These are phyloP conservation scores for Ochotona princeps DNA, from an alignment of 2,113 vertebrate species.

Conservation along the genomic window DNA sequence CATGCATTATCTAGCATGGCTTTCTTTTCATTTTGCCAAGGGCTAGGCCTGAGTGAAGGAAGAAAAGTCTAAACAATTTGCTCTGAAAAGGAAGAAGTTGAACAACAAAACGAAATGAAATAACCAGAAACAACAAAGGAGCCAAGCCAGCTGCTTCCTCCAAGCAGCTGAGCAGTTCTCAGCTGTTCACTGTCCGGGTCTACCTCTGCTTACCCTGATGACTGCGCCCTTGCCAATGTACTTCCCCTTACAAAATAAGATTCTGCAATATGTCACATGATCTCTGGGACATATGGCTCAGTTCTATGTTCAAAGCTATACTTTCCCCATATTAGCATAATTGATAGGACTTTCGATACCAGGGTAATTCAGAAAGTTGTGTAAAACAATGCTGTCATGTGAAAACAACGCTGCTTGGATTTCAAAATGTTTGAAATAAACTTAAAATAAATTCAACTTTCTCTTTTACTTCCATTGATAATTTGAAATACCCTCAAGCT, in stretches of 20 bases:
- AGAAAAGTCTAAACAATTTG: constrained; percentile 35
- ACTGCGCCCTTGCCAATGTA: neutral
- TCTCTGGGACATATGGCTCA: neutral
- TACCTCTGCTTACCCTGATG: fast-evolving
- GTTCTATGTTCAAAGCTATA: neutral
- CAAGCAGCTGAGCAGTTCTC: neutral
- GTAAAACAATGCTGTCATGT: no score
- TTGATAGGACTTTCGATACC: neutral
- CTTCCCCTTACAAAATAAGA: neutral
- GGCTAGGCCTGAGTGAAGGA: neutral
- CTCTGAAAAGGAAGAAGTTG: constrained; percentile 48
- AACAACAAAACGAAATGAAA: neutral
- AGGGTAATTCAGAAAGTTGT: no score
- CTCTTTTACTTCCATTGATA: no score
- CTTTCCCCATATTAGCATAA: neutral
- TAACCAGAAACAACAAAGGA: neutral
- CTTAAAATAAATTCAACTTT: no score
- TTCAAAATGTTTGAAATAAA: no score
- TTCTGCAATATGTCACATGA: neutral
- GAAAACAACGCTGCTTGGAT: no score
- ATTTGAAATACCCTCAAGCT: neutral
- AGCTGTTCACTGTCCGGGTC: neutral
- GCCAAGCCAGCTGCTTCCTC: constrained; percentile 49
- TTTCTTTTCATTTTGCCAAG: constrained; percentile 4
- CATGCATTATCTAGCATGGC: neutral